Percentiles rank a stretch among this genome's conserved stretches.
Conservation (phyloP, 2,113 vertebrate species). For the Eleginops maclovinus region DNA sequence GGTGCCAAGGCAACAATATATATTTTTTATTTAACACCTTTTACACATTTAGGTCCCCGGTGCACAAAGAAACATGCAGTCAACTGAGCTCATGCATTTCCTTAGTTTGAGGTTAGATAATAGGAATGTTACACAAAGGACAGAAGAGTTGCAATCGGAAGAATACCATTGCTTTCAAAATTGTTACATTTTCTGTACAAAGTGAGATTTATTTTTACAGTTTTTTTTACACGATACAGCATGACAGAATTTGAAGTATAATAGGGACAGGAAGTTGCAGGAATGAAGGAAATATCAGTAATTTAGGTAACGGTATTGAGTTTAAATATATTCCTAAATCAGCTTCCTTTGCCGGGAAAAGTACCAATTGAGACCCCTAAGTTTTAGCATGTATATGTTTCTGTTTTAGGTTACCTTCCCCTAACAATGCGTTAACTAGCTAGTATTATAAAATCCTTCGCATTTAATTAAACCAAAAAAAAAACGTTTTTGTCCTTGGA, state of each 20-base stretch:
- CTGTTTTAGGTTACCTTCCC: background rate
- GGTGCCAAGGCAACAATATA: too few species aligned
- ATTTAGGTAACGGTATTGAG: background rate
- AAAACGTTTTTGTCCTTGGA: too few species aligned
- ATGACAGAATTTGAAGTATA: background rate
- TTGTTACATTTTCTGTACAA: background rate
- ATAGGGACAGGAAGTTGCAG: background rate
- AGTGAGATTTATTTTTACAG: background rate
- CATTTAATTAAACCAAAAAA: too few species aligned
- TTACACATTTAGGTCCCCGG: slow-evolving; percentile 41
- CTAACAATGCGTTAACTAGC: background rate
- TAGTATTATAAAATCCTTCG: too few species aligned
- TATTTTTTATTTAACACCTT: slow-evolving; percentile 26
- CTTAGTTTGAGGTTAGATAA: slow-evolving; percentile 19
- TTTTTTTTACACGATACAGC: too few species aligned
- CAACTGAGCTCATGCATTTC: slow-evolving; percentile 20
- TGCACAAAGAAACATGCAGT: slow-evolving; percentile 4
- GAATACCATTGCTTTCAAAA: background rate
- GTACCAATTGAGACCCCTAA: too few species aligned
- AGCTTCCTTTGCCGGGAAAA: background rate
- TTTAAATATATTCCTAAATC: background rate
- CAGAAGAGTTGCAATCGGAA: background rate
- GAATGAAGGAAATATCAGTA: background rate
- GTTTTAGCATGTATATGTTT: background rate
- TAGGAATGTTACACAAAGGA: background rate